These are phyloP conservation scores for Heliocidaris tuberculata DNA, from an alignment of 35 echinoderm and acorn worm species.

Conservation along the genomic window DNA sequence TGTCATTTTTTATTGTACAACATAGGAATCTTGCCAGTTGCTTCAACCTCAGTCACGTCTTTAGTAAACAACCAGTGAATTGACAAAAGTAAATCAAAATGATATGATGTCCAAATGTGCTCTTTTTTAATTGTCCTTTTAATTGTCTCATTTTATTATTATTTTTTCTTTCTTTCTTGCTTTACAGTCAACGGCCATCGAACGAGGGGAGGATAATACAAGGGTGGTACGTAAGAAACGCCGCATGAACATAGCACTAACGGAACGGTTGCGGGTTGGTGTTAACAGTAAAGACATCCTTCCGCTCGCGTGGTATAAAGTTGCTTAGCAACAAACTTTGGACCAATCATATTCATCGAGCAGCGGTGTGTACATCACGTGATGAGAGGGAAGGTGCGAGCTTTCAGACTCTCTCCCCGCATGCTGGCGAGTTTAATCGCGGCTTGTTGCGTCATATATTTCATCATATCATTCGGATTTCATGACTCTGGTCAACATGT, in stretches of 20 bases:
- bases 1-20: too few relatives aligned
- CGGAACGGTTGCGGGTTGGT: neutral
- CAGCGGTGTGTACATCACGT: neutral
- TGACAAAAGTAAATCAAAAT: too few relatives aligned
- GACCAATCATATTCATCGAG: neutral
- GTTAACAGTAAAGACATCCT: too few relatives aligned
- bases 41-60: too few relatives aligned
- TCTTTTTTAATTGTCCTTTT: too few relatives aligned
- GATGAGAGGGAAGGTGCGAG: neutral
- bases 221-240: neutral
- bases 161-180: neutral
- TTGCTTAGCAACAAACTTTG: neutral
- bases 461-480: neutral
- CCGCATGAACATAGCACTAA: neutral
- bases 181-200: neutral
- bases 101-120: too few relatives aligned
- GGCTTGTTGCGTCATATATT: neutral
- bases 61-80: too few relatives aligned
- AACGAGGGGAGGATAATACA: neutral
- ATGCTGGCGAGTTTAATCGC: neutral
- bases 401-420: neutral
- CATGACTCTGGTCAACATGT: neutral
- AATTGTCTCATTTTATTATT: neutral
- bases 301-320: too few relatives aligned
- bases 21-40: too few relatives aligned